These are phyloP conservation scores for Erynnis tages DNA, from an alignment of 2,888 invertebrate species.

Conservation along the genomic window DNA sequence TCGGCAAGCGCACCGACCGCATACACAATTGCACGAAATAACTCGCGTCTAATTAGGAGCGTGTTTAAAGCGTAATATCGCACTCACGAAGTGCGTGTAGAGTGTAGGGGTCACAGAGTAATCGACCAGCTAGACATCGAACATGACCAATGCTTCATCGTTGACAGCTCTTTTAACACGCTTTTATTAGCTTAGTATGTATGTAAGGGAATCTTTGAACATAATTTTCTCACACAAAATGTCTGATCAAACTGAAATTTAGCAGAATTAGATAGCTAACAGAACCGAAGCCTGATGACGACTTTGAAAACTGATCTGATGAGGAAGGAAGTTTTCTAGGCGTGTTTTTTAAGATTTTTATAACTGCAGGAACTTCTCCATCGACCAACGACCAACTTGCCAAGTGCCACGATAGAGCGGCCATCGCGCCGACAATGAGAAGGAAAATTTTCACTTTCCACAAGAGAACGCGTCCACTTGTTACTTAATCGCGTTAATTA, in stretches of 20 bases:
- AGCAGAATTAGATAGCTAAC: no score
- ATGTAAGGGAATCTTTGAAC: no score
- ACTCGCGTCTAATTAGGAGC: slow-evolving; percentile 9
- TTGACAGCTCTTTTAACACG: no score
- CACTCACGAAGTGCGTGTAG: slow-evolving; percentile 8
- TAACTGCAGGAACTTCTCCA: no score
- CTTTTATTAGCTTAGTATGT: no score
- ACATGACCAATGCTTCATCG: background rate
- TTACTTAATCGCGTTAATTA: slow-evolving; percentile 34
- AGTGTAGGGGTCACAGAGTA: slow-evolving; percentile 15
- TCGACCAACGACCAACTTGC: no score
- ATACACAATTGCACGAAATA: slow-evolving; percentile 10
- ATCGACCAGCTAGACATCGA: slow-evolving; percentile 2
- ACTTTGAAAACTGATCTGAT: no score
- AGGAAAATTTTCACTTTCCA: slow-evolving; percentile 36
- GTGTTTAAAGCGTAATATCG: slow-evolving; percentile 7
- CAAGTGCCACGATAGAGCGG: background rate
- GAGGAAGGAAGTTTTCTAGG: no score
- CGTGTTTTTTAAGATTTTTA: no score
- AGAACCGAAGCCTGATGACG: no score
- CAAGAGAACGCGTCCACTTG: slow-evolving; percentile 34
- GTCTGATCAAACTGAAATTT: no score
- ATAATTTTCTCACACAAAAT: no score
- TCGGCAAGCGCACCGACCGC: background rate
- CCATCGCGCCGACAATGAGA: slow-evolving; percentile 19